phyloP scores from a whole-genome alignment of 2,113 vertebrate genomes.

The Genyomyrus donnyi region DNA sequence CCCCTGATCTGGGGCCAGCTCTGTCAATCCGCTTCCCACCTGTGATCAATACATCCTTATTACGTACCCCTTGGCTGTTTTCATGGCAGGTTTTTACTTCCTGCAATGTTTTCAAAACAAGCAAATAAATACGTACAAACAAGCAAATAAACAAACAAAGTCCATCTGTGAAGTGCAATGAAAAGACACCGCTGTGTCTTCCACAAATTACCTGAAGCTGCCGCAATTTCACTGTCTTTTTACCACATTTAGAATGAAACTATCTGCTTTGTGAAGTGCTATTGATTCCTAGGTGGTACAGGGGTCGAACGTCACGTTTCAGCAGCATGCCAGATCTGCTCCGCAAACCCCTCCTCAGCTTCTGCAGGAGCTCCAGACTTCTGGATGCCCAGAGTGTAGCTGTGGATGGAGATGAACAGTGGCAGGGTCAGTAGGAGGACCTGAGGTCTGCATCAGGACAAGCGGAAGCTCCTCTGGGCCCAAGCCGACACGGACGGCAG shows the following conservation, averaged over 20 bases:
- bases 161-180: neutral
- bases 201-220: neutral
- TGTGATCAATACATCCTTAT: neutral
- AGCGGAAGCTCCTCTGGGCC: neutral
- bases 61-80: neutral
- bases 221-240: neutral
- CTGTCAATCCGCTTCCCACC: neutral
- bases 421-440: neutral
- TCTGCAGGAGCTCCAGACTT: neutral
- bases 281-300: neutral
- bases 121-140: neutral
- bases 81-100: neutral
- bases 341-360: neutral
- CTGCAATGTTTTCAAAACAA: neutral
- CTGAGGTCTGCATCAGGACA: neutral
- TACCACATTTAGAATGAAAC: neutral
- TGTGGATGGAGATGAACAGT: neutral
- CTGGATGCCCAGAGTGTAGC: neutral
- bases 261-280: neutral
- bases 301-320: neutral
- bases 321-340: neutral
- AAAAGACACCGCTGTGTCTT: neutral
- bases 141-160: neutral
- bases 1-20: neutral
- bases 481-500: neutral